Conservation (phyloP, 2,888 invertebrate genomes). For the Diplolepis rosae region DNA sequence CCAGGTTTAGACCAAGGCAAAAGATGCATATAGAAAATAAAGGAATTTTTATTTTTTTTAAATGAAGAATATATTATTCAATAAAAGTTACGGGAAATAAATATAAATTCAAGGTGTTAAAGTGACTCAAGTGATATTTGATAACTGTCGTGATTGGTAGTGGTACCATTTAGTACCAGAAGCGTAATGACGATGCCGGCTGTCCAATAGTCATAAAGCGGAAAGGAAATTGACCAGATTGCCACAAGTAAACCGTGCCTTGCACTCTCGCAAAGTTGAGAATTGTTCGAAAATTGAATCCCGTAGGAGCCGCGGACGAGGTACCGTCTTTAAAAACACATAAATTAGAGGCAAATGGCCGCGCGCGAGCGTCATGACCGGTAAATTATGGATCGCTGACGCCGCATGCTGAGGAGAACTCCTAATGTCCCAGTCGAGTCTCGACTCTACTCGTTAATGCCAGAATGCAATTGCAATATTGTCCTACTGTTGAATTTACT, state of each 20-base stretch:
- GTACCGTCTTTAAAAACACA: slow-evolving; percentile 70
- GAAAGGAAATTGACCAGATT: slow-evolving; percentile 44
- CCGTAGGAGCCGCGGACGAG: slow-evolving; percentile 59
- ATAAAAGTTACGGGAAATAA: no score
- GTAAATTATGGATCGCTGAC: slow-evolving; percentile 71
- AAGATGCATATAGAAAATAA: no score
- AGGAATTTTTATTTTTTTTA: no score
- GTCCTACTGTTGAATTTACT: background rate
- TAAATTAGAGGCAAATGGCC: slow-evolving; percentile 71
- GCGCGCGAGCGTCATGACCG: slow-evolving; percentile 64
- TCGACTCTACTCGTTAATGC: background rate
- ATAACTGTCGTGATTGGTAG: background rate
- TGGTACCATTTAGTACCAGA: slow-evolving; percentile 12
- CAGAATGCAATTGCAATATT: slow-evolving; percentile 22
- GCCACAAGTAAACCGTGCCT: slow-evolving; percentile 45
- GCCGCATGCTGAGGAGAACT: slow-evolving; percentile 39
- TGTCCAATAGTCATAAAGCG: slow-evolving; percentile 34
- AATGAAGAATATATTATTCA: no score
- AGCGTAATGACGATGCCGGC: slow-evolving; percentile 39
- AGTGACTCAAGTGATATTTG: background rate
- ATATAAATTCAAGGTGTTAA: no score
- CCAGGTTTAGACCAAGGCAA: no score
- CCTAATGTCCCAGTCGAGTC: slow-evolving; percentile 21
- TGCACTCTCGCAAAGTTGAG: slow-evolving; percentile 34
- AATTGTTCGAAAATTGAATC: slow-evolving; percentile 65